These are phyloP conservation scores for Hermetia illucens DNA, from an alignment of 1,140 invertebrate species.

Conservation along the genomic window DNA sequence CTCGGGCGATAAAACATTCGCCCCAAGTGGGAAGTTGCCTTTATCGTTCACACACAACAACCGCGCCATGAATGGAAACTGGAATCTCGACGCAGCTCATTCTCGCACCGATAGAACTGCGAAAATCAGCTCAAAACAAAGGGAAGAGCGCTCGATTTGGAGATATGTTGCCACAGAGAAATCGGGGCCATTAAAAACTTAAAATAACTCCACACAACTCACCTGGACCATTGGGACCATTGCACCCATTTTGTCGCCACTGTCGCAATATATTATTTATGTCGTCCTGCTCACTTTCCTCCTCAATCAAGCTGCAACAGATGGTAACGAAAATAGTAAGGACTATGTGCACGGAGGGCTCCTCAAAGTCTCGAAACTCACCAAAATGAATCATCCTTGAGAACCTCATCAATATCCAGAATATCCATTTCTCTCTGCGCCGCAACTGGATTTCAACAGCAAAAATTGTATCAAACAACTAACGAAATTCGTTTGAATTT, in stretches of 20 bases:
- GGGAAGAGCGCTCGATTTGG: neutral
- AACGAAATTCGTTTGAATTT: too few species aligned
- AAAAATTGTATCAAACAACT: too few species aligned
- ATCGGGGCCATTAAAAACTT: too few species aligned
- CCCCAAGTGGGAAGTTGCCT: neutral
- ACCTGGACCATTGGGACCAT: too few species aligned
- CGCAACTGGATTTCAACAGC: too few species aligned
- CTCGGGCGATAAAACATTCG: neutral
- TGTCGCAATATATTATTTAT: conserved; percentile 27
- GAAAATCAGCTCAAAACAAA: neutral
- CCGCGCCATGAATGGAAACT: neutral
- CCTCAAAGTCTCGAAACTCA: conserved; percentile 10
- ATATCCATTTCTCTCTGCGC: conserved; percentile 30
- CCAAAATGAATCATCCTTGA: conserved; percentile 31
- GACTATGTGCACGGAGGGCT: conserved; percentile 9
- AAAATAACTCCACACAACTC: too few species aligned
- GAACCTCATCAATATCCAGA: conserved; percentile 26
- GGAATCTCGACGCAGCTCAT: neutral
- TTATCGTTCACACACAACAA: too few species aligned
- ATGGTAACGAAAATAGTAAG: conserved; percentile 10
- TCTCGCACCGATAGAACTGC: neutral
- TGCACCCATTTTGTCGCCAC: conserved; percentile 9
- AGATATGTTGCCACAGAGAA: neutral
- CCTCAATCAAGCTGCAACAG: conserved; percentile 23
- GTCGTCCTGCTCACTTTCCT: conserved; percentile 27